Percentiles rank a stretch among this genome's conserved stretches.
Conservation (phyloP, 2,797 vertebrate species). For the Gobionotothen gibberifrons region DNA sequence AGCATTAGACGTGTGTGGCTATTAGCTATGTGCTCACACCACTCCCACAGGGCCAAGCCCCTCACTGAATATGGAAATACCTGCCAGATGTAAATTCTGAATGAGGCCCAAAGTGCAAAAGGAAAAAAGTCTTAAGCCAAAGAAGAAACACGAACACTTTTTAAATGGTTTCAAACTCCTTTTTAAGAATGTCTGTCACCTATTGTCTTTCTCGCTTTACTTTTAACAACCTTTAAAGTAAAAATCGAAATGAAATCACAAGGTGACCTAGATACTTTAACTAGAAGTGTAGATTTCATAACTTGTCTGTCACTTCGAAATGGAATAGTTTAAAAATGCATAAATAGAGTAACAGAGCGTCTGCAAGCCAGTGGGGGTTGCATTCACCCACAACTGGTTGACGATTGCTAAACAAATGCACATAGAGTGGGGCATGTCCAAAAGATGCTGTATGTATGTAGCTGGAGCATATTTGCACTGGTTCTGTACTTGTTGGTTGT, state of each 20-base stretch:
- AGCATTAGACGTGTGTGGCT: slow-evolving; percentile 44
- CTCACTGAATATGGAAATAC: slow-evolving; percentile 69
- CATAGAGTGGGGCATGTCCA: too few relatives aligned
- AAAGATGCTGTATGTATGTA: too few relatives aligned
- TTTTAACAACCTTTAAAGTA: slow-evolving; percentile 37
- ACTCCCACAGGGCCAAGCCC: slow-evolving; percentile 52
- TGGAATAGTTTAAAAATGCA: slow-evolving; percentile 20
- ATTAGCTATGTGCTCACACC: slow-evolving; percentile 54
- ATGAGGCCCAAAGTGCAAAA: slow-evolving; percentile 57
- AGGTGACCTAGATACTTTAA: slow-evolving; percentile 49
- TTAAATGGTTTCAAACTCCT: slow-evolving; percentile 19
- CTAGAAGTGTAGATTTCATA: slow-evolving; percentile 5
- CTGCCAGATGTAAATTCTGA: slow-evolving; percentile 66
- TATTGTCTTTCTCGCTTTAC: slow-evolving; percentile 39
- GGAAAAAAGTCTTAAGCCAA: slow-evolving; percentile 27
- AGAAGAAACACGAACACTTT: slow-evolving; percentile 28
- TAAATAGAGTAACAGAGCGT: neutral
- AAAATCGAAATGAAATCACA: slow-evolving; percentile 32
- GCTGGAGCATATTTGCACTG: too few relatives aligned
- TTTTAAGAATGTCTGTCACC: slow-evolving; percentile 6
- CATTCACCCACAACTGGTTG: neutral
- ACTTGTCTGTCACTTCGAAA: slow-evolving; percentile 43
- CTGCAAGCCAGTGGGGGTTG: neutral
- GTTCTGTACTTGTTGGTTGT: neutral
- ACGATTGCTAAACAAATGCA: too few relatives aligned